phyloP scores from a whole-genome alignment of 2,113 vertebrate species.

The Gasterosteus nipponicus region DNA sequence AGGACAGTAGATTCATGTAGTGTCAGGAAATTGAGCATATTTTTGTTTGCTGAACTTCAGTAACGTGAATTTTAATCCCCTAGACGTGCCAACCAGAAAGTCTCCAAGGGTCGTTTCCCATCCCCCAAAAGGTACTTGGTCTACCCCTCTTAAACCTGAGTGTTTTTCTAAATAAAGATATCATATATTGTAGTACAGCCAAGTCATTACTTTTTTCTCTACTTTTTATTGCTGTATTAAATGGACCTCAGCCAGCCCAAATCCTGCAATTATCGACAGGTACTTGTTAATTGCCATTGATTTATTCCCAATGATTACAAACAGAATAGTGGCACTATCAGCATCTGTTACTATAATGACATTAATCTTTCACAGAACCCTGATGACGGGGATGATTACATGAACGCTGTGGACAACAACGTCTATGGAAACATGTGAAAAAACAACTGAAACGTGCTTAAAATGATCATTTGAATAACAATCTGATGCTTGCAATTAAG shows the following conservation, averaged over 20 bases:
- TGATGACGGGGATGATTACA: conserved; percentile 49
- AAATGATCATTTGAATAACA: background rate
- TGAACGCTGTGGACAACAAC: conserved; percentile 57
- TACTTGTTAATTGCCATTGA: background rate
- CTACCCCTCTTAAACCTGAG: background rate
- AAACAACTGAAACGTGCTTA: background rate
- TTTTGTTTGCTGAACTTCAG: background rate
- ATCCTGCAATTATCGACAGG: conserved; percentile 37
- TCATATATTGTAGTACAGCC: background rate
- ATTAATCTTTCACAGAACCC: conserved; percentile 28
- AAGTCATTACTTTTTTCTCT: background rate
- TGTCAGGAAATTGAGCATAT: background rate
- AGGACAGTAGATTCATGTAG: background rate
- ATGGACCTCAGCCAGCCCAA: conserved; percentile 49
- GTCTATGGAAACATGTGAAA: conserved; percentile 65
- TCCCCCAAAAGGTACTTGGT: conserved; percentile 66
- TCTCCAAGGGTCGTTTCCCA: conserved; percentile 57
- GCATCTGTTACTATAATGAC: background rate
- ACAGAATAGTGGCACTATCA: background rate
- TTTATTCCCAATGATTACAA: background rate
- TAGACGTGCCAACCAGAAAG: conserved; percentile 32
- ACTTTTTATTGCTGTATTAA: background rate
- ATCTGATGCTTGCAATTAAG: background rate
- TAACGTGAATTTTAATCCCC: conserved; percentile 15
- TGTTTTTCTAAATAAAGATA: background rate